Evolutionary conservation across 2,888 invertebrate species (phyloP).

Genomic region (Aphidius colemani): DNA sequence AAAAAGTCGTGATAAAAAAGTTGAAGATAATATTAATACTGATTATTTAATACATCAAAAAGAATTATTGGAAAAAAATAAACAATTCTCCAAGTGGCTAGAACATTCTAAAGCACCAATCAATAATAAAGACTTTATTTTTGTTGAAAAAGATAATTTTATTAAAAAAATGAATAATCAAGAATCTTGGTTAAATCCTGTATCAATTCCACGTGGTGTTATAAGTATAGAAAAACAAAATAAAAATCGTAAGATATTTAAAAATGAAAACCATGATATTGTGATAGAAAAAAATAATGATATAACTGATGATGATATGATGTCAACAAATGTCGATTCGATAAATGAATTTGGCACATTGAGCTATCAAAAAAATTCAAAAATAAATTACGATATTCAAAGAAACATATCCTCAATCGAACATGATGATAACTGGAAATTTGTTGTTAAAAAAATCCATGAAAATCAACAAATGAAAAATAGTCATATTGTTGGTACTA

Average conservation of each 20-base stretch:
- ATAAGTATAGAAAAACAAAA: constrained; percentile 49
- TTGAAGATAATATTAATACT: no score
- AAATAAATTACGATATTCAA: constrained; percentile 25
- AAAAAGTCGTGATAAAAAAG: not conserved
- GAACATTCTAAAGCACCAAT: constrained; percentile 33
- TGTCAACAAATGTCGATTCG: constrained; percentile 31
- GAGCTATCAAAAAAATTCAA: constrained; percentile 35
- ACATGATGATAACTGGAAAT: constrained; percentile 46
- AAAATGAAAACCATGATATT: constrained; percentile 44
- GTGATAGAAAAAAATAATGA: constrained; percentile 22
- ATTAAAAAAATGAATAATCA: not conserved
- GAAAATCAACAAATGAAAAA: not conserved
- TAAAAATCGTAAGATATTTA: constrained; percentile 41
- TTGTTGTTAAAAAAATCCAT: constrained; percentile 34
- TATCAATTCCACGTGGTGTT: constrained; percentile 46
- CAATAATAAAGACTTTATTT: no score
- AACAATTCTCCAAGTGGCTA: constrained; percentile 47
- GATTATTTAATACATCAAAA: not conserved
- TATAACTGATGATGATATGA: constrained; percentile 23
- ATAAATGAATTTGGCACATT: constrained; percentile 36
- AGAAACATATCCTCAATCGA: constrained; percentile 5
- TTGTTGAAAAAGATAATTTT: no score
- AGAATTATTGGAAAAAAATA: constrained; percentile 33
- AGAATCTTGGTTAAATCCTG: constrained; percentile 23
- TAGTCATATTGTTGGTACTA: constrained; percentile 12